phyloP scores from a whole-genome alignment of 1,140 invertebrate genomes.

The Diploscapter pachys region DNA sequence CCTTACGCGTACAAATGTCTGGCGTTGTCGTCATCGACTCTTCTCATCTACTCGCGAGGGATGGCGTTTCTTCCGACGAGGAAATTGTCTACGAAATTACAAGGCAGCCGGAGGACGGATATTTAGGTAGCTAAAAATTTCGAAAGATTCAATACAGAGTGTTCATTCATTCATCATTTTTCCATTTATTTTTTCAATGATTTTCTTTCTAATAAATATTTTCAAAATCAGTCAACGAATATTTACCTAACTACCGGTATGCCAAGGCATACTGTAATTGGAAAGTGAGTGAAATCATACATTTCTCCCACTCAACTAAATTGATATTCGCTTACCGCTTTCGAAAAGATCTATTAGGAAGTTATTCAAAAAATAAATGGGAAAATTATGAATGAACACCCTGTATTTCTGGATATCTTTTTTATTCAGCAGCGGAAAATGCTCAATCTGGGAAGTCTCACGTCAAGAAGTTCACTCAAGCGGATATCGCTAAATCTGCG shows the following conservation, averaged over 20 bases:
- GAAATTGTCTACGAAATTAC: slow-evolving; percentile 25
- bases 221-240: neutral
- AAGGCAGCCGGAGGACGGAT: slow-evolving; percentile 26
- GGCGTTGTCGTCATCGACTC: slow-evolving; percentile 26
- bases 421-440: neutral
- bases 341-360: no score
- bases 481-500: slow-evolving; percentile 30
- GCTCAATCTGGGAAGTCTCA: slow-evolving; percentile 6
- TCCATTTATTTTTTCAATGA: neutral
- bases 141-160: neutral
- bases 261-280: no score
- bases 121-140: slow-evolving; percentile 21
- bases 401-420: no score
- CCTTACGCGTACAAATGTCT: slow-evolving; percentile 20
- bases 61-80: slow-evolving; percentile 14
- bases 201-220: neutral
- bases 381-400: no score
- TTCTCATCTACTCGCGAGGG: slow-evolving; percentile 17
- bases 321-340: no score
- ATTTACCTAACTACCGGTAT: no score
- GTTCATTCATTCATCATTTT: no score
- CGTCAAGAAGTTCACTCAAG: slow-evolving; percentile 34
- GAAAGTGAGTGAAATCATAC: no score
- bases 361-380: no score
- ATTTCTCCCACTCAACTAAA: no score